phyloP scores from a whole-genome alignment of 2,113 vertebrate species.

The Protomyctophum bolini region DNA sequence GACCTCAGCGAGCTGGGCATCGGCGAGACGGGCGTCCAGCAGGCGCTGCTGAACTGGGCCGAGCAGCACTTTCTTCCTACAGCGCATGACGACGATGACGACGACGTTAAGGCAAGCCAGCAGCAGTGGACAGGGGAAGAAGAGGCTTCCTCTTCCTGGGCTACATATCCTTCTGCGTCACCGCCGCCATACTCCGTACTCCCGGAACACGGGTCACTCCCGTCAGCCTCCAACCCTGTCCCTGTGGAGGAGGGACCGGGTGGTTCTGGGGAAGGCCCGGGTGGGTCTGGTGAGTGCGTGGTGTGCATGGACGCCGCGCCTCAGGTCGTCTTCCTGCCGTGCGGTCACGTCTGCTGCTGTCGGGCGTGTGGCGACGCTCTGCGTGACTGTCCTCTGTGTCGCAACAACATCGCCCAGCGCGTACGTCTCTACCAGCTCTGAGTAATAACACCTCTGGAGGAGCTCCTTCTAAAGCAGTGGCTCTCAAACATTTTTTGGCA shows the following conservation, averaged over 20 bases:
- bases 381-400: conserved; percentile 89
- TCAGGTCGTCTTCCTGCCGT: conserved; percentile 90
- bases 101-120: too few species aligned
- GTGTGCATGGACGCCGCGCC: conserved; percentile 93
- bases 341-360: conserved; percentile 96
- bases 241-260: too few species aligned
- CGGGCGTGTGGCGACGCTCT: conserved; percentile 83
- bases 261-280: conserved; percentile 54
- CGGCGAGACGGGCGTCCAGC: conserved; percentile 86
- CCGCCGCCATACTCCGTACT: conserved; percentile 44
- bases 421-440: conserved; percentile 84
- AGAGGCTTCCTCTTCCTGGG: conserved; percentile 18
- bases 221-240: conserved; percentile 64
- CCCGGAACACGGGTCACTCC: conserved; percentile 71
- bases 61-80: conserved; percentile 25
- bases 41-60: conserved; percentile 82
- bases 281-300: conserved; percentile 83
- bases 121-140: conserved; percentile 33
- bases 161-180: conserved; percentile 21
- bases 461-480: too few species aligned
- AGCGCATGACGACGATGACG: conserved; percentile 51
- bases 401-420: conserved; percentile 80
- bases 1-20: conserved; percentile 91
- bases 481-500: too few species aligned
- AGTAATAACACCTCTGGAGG: too few species aligned